Percentiles rank a stretch among this genome's conserved stretches.
Conservation (phyloP, 2,113 vertebrate species). For the Echinops telfairi region DNA sequence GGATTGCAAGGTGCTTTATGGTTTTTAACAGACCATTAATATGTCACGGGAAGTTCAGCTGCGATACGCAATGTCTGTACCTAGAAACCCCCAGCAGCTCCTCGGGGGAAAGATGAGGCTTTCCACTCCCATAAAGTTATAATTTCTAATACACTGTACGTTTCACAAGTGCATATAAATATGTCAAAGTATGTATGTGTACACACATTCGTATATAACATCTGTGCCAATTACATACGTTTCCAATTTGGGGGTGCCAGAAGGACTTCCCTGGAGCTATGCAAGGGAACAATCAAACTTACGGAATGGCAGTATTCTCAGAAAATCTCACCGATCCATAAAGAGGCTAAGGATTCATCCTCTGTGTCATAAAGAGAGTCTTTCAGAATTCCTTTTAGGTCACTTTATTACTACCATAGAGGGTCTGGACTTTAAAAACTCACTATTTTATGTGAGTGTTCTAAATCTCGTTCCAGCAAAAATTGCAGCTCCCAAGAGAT, state of each 20-base stretch:
- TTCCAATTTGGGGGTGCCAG: conserved; percentile 2
- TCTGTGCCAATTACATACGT: conserved; percentile 48
- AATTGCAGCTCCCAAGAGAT: conserved; percentile 72
- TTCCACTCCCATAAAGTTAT: too few species aligned
- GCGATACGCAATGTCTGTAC: too few species aligned
- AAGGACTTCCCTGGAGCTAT: conserved; percentile 59
- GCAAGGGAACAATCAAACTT: conserved; percentile 45
- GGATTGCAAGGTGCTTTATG: too few species aligned
- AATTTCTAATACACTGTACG: too few species aligned
- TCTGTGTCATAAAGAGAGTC: conserved; percentile 60
- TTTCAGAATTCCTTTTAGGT: conserved; percentile 72
- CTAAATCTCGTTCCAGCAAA: conserved; percentile 76
- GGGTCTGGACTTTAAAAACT: conserved; percentile 72
- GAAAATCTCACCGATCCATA: conserved; percentile 62
- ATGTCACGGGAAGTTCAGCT: too few species aligned
- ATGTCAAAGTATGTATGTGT: background rate
- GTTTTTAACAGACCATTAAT: too few species aligned
- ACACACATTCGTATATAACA: background rate
- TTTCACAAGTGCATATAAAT: background rate
- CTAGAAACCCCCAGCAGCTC: too few species aligned
- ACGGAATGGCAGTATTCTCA: conserved; percentile 43
- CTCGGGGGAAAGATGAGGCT: background rate
- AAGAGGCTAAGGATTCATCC: conserved; percentile 72
- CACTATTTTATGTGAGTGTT: conserved; percentile 73
- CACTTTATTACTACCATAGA: conserved; percentile 68